Conservation (phyloP, 2,113 vertebrate genomes). For the Scatophagus argus region DNA sequence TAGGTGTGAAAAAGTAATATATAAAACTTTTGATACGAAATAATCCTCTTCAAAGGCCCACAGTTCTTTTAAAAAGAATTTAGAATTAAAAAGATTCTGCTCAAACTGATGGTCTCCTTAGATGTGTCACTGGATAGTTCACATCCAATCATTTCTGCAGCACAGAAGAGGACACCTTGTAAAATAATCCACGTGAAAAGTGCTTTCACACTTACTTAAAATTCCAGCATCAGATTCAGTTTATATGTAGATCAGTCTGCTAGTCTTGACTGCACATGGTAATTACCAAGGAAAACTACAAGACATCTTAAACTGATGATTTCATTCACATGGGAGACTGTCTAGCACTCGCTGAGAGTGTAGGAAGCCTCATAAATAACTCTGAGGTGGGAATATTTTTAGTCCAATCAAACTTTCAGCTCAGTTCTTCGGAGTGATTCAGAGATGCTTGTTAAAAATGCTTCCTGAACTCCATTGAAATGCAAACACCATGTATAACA, state of each 20-base stretch:
- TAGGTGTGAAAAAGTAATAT: background rate
- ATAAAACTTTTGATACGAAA: background rate
- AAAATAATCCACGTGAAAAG: background rate
- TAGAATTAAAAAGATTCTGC: conserved; percentile 29
- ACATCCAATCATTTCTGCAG: background rate
- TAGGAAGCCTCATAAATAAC: conserved; percentile 44
- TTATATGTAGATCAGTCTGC: background rate
- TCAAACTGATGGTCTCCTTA: conserved; percentile 16
- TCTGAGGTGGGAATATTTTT: conserved; percentile 49
- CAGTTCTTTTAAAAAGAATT: too few relatives aligned
- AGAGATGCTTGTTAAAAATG: conserved; percentile 40
- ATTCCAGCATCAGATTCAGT: background rate
- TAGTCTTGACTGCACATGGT: background rate
- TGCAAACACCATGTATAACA: conserved; percentile 10
- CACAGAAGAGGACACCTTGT: background rate
- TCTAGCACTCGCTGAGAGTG: conserved; percentile 15
- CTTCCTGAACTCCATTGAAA: conserved; percentile 26
- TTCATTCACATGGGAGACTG: conserved; percentile 18
- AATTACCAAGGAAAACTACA: conserved; percentile 1
- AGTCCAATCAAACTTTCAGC: conserved; percentile 54
- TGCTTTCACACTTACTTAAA: background rate
- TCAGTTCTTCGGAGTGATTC: conserved; percentile 21
- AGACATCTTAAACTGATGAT: conserved; percentile 6
- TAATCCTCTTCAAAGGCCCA: background rate
- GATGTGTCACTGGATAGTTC: conserved; percentile 1